A percentile compares a stretch with the other conserved stretches of the same genome.
phyloP scores from a whole-genome alignment of 2,888 invertebrate genomes.

The Pediacus dermestoides region DNA sequence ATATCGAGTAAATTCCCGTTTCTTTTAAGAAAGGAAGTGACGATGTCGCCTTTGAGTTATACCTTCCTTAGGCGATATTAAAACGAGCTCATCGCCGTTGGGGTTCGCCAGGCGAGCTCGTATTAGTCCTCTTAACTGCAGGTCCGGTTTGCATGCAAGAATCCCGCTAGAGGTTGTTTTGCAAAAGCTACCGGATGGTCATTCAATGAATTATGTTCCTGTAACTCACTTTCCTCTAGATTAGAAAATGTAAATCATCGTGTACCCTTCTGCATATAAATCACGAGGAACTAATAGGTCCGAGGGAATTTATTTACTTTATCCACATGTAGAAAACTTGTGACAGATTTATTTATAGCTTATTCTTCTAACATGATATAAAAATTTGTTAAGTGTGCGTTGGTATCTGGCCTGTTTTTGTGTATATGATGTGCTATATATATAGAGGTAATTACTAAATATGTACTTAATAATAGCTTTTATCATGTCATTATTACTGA shows the following conservation, averaged over 20 bases:
- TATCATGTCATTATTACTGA: slow-evolving; percentile 14
- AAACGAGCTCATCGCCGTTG: slow-evolving; percentile 40
- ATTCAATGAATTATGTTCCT: slow-evolving; percentile 36
- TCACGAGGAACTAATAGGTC: slow-evolving; percentile 23
- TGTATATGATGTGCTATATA: slow-evolving; percentile 8
- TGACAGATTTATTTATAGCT: slow-evolving; percentile 23
- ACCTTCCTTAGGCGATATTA: slow-evolving; percentile 34
- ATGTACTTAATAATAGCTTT: slow-evolving; percentile 17
- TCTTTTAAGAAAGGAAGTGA: slow-evolving; percentile 18
- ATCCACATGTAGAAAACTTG: slow-evolving; percentile 21
- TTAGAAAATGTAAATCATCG: slow-evolving; percentile 36
- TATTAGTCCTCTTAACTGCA: slow-evolving; percentile 19
- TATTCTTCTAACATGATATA: slow-evolving; percentile 15
- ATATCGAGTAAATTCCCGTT: too few species aligned
- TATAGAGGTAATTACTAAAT: slow-evolving; percentile 19
- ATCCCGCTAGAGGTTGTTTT: slow-evolving; percentile 36
- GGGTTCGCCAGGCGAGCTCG: slow-evolving; percentile 24
- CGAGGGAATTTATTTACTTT: slow-evolving; percentile 25
- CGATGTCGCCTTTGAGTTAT: slow-evolving; percentile 32
- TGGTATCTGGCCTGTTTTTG: slow-evolving; percentile 22
- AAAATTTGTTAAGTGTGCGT: slow-evolving; percentile 26
- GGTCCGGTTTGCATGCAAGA: slow-evolving; percentile 36
- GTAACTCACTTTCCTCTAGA: slow-evolving; percentile 35
- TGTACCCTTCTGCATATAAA: slow-evolving; percentile 21
- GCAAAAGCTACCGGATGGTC: slow-evolving; percentile 42